phyloP scores from a whole-genome alignment of 1,140 invertebrate genomes.

The Dendroctonus ponderosae region DNA sequence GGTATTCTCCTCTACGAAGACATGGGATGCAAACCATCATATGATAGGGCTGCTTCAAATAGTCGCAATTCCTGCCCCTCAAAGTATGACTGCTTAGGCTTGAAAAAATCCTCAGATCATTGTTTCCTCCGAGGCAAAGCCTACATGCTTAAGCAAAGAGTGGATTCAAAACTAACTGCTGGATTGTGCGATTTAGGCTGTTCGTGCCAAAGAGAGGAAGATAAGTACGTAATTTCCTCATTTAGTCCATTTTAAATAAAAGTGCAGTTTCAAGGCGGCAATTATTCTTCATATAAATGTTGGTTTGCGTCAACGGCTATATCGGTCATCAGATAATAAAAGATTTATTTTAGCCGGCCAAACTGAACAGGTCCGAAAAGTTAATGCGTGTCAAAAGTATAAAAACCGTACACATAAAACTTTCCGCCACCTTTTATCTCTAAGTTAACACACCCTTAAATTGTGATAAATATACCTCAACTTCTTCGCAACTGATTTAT shows the following conservation, averaged over 20 bases:
- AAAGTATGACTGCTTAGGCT: slow-evolving; percentile 29
- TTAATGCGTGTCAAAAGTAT: neutral
- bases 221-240: slow-evolving; percentile 22
- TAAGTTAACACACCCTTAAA: slow-evolving; percentile 22
- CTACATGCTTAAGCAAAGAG: slow-evolving; percentile 27
- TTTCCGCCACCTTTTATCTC: neutral
- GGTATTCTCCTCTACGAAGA: slow-evolving; percentile 37
- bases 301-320: neutral
- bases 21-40: slow-evolving; percentile 30
- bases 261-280: neutral
- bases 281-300: neutral
- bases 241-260: slow-evolving; percentile 5
- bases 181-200: slow-evolving; percentile 32
- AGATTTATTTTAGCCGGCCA: slow-evolving; percentile 1
- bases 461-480: slow-evolving; percentile 23
- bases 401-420: slow-evolving; percentile 1
- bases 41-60: neutral
- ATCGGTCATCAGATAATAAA: neutral
- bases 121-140: slow-evolving; percentile 31
- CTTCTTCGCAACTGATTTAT: slow-evolving; percentile 24
- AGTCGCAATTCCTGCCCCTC: slow-evolving; percentile 19
- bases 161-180: slow-evolving; percentile 27
- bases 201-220: slow-evolving; percentile 26
- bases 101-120: slow-evolving; percentile 20
- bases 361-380: too few species aligned